Evolutionary conservation across 2,113 vertebrate species (phyloP).

Genomic region (Amphilophus citrinellus): DNA sequence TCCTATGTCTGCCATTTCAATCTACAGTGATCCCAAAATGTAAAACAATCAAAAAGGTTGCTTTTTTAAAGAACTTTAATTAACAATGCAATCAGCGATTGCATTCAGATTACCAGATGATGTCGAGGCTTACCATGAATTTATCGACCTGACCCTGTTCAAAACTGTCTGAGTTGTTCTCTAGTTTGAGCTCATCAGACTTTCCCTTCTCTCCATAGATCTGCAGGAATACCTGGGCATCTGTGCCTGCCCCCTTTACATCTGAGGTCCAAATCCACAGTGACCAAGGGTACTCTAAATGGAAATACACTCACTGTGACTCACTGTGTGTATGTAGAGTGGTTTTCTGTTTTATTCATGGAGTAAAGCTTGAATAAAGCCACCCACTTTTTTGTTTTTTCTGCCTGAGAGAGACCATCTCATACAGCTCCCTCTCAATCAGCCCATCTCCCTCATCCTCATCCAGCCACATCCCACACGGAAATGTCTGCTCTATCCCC

Average conservation of each 20-base stretch:
- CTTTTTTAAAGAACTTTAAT: background rate
- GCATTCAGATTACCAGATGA: background rate
- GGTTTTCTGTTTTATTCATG: background rate
- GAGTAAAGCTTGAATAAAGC: background rate
- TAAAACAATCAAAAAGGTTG: background rate
- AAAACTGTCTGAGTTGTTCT: conserved; percentile 96
- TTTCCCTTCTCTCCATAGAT: conserved; percentile 93
- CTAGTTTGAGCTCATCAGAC: conserved; percentile 92
- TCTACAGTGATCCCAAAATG: conserved; percentile 70
- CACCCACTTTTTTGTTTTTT: conserved; percentile 91
- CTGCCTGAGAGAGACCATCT: conserved; percentile 95
- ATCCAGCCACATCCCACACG: conserved; percentile 93
- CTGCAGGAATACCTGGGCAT: conserved; percentile 94
- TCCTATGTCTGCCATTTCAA: conserved; percentile 93
- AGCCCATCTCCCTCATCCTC: conserved; percentile 94
- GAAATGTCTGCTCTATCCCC: conserved; percentile 95
- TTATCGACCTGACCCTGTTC: conserved; percentile 92
- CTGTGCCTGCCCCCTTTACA: conserved; percentile 93
- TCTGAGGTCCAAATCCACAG: conserved; percentile 97
- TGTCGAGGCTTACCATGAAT: conserved; percentile 85
- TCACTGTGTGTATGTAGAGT: background rate
- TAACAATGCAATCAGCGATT: background rate
- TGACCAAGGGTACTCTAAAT: conserved; percentile 91
- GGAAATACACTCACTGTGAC: background rate
- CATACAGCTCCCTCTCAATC: conserved; percentile 93